Evolutionary conservation across 64 coral and sea anemone genomes (phyloP), one percentile per base, ranked within the genome.

Genomic region (Stichodactyla helianthus): DNA sequence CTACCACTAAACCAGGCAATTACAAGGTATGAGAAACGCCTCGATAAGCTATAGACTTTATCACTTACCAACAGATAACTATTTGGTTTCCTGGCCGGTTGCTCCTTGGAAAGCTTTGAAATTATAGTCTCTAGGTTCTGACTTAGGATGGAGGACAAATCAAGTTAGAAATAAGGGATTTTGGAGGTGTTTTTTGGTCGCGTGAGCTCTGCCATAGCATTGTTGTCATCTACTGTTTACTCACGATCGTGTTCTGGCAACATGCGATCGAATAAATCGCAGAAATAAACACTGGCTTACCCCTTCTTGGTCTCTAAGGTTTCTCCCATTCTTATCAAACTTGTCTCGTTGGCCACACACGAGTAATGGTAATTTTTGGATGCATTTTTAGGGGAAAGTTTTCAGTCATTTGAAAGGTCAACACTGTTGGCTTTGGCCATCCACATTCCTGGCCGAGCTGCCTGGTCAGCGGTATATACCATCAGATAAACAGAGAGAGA

Each of bases 391-490:
- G 77, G 61, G 78, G 77, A 91, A 85, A 79, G 78, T 82, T 91
- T 77, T 91, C 18, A 31, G 25, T 84, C 90, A 86, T 78, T 44
- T 86, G 90, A 91, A 91, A 91, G 90, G 90, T 91, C 90, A 91
- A 91, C 85, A 86, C 65, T 82, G 79, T 91, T 85, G 82, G 61
- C 77, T 79, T 87, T 79, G 81, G 86, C 84, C 90, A 86, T 86
- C 26, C 86, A 79, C 90, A 91, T 91, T 91, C 90, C 90, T 91
- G 90, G 90, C 86, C 90, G 84, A 79, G 85, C 84, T 91, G 74
- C 90, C 90, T 91, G 90, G 90, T 91, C 90, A 91, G 90, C 90
- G 90, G 90, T 91, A 86, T 85, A 85, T 82, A 91, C 79, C 59
- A 50, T 59, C 52, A 26, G 53, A 82, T 15, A 10, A 25, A 76